Evolutionary conservation across 1,140 invertebrate species (phyloP), one percentile per base, ranked within the genome.

Genomic region (Condylostylus longicornis): DNA sequence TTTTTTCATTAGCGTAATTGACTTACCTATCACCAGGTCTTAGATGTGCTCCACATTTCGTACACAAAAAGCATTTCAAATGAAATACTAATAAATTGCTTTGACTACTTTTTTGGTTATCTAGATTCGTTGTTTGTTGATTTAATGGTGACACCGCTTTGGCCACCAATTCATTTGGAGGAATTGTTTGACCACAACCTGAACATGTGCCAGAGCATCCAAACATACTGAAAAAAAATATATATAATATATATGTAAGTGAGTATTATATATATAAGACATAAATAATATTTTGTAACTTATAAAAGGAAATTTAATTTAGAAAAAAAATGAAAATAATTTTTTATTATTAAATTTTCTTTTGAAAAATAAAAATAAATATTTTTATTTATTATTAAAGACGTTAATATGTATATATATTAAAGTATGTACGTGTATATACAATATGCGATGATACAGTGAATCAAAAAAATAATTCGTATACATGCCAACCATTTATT

Each of bases 1-100:
- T n/a, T n/a, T n/a, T n/a, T n/a, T n/a, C n/a, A n/a, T n/a, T n/a
- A n/a, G n/a, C n/a, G n/a, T n/a, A n/a, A n/a, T n/a, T n/a, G n/a
- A 20, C 57, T 65, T 61, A 81, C 72, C 84, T 79, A 72, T 91
- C 87, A 45, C 88, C 88, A 42, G 82, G 75, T 53, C 81, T 74
- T 43, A 94, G 75, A 63, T 79, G 79, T 46, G 74, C 72, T 44
- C 82, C 77, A 61, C 88, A 94, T 58, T 89, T 89, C 59, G 81
- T 85, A 69, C 88, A 94, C 43, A 77, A 74, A 69, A 94, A 94
- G 66, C 87, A 93, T 68, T 87, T 88, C 62, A 88, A 72, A 71
- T 94, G 87, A 73, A 89, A 93, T 50, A 90, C 85, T 63, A 55
- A 48, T 56, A 52, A 39, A 53, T 49, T 47, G 55, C 53, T 56